Percentiles rank a stretch among this genome's conserved stretches.
phyloP scores from a whole-genome alignment of 2,113 vertebrate genomes.

The Tupaia chinensis region DNA sequence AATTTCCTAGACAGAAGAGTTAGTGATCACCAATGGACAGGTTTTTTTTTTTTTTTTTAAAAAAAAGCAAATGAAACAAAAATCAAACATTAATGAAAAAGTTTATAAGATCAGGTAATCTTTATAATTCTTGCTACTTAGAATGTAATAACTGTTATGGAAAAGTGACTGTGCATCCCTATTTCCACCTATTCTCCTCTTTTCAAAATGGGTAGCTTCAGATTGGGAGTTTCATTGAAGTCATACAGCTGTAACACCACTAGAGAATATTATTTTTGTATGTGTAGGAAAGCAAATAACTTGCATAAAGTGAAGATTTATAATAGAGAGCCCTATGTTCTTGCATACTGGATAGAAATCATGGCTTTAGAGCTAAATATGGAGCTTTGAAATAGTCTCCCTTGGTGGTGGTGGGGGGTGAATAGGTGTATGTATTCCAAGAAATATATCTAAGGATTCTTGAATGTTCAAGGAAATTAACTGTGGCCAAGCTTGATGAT shows the following conservation, averaged over 20 bases:
- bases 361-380: background rate
- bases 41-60: background rate
- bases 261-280: background rate
- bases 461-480: background rate
- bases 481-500: background rate
- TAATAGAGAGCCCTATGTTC: background rate
- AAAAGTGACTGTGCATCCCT: background rate
- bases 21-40: background rate
- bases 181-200: background rate
- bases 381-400: background rate
- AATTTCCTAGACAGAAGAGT: background rate
- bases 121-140: background rate
- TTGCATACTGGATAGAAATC: background rate
- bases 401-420: background rate
- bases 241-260: background rate
- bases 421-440: background rate
- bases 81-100: background rate
- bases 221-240: background rate
- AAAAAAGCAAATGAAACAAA: background rate
- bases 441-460: fast-evolving
- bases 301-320: background rate
- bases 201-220: background rate
- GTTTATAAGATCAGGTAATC: background rate
- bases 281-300: background rate
- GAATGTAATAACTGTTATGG: background rate